Percentiles rank a stretch among this genome's conserved stretches.
These are phyloP conservation scores for Monarcha castaneiventris DNA, from an alignment of 2,113 vertebrate genomes.

Conservation along the genomic window DNA sequence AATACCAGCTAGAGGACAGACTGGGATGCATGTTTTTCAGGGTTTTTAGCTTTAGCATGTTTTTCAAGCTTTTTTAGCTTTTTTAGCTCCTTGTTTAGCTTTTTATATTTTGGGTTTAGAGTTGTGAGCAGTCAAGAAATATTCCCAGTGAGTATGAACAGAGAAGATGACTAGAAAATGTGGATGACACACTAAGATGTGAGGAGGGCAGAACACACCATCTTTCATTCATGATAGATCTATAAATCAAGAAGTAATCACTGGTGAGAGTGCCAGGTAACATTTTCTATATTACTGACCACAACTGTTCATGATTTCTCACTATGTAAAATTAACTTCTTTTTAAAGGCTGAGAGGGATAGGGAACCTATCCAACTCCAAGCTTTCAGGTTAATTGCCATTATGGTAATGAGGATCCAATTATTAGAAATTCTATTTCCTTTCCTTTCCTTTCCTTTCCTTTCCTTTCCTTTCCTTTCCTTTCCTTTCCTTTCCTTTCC, in stretches of 20 bases:
- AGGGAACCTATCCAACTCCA: neutral
- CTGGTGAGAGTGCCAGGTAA: neutral
- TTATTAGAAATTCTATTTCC: fast-evolving
- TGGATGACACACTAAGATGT: neutral
- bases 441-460: too few relatives aligned
- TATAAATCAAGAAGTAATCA: neutral
- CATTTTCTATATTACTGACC: neutral
- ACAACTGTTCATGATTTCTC: neutral
- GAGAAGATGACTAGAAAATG: neutral
- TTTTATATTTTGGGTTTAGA: neutral
- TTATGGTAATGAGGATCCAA: neutral
- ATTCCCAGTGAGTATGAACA: neutral
- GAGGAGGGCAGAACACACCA: neutral
- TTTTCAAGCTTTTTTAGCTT: neutral
- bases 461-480: too few relatives aligned
- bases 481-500: fast-evolving
- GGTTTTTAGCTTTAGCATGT: fast-evolving
- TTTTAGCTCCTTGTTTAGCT: neutral
- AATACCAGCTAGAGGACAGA: neutral
- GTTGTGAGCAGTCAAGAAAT: neutral
- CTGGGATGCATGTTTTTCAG: neutral
- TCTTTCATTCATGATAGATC: neutral
- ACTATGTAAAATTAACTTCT: neutral
- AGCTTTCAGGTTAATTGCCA: neutral
- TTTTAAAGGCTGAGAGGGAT: neutral